These are phyloP conservation scores for Oreohelix idahoensis DNA, from an alignment of 1,140 invertebrate species.

Conservation along the genomic window DNA sequence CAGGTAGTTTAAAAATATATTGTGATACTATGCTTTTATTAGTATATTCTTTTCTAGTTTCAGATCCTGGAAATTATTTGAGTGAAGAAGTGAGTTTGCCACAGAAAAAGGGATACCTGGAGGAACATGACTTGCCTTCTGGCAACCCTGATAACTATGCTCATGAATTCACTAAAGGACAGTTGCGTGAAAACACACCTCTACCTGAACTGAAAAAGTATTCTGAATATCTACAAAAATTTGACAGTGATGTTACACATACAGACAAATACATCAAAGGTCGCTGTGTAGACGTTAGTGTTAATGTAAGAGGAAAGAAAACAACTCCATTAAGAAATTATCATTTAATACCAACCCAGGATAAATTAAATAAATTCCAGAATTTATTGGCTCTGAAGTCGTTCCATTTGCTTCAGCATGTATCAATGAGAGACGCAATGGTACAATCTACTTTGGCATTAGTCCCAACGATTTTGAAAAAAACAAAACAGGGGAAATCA, in stretches of 20 bases:
- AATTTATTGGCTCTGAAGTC: constrained; percentile 25
- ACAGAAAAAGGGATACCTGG: too few species aligned
- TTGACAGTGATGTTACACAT: constrained; percentile 13
- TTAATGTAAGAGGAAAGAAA: constrained; percentile 20
- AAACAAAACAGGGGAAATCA: constrained; percentile 27
- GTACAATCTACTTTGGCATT: constrained; percentile 51
- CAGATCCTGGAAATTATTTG: too few species aligned
- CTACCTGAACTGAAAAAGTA: too few species aligned
- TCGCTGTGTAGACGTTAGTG: background rate
- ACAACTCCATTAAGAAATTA: background rate
- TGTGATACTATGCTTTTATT: too few species aligned
- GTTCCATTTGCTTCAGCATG: constrained; percentile 48
- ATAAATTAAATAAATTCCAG: background rate
- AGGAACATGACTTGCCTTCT: too few species aligned
- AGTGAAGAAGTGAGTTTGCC: too few species aligned
- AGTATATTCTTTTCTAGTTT: too few species aligned
- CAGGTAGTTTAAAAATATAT: too few species aligned
- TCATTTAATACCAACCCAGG: background rate
- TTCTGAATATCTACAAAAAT: background rate
- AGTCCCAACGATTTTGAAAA: background rate
- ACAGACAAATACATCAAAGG: constrained; percentile 32
- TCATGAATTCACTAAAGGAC: too few species aligned
- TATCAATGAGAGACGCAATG: constrained; percentile 48
- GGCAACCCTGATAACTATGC: too few species aligned
- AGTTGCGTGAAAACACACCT: too few species aligned